phyloP scores from a whole-genome alignment of 2,113 vertebrate genomes.

The Prietella phreatophila region DNA sequence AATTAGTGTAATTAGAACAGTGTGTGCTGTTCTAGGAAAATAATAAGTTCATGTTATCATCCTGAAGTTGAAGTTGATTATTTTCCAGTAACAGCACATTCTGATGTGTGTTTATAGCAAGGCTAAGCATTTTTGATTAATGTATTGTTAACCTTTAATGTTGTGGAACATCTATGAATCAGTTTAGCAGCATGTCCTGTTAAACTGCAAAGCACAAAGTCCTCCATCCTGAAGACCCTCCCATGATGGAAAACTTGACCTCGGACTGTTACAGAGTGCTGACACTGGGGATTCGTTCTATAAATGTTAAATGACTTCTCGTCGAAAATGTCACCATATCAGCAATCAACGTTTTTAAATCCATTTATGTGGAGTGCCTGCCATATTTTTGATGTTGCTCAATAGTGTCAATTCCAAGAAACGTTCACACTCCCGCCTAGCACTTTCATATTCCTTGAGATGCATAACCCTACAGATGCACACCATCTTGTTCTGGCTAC shows the following conservation, averaged over 20 bases:
- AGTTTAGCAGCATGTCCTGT: neutral
- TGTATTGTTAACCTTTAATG: neutral
- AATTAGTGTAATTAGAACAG: neutral
- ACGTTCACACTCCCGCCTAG: neutral
- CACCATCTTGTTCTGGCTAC: neutral
- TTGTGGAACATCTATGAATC: neutral
- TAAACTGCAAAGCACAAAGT: neutral
- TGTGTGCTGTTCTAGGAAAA: neutral
- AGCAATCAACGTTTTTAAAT: neutral
- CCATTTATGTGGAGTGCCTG: neutral
- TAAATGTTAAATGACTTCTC: neutral
- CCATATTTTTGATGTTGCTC: neutral
- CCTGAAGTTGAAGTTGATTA: neutral
- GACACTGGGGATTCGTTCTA: neutral
- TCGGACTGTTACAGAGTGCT: neutral
- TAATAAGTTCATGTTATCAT: neutral
- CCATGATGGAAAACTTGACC: neutral
- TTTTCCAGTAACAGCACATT: neutral
- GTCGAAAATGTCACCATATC: neutral
- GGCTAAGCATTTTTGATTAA: neutral
- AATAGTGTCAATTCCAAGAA: neutral
- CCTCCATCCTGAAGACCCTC: neutral
- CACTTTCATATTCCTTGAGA: neutral
- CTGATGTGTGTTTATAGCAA: neutral
- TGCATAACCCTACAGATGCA: constrained; percentile 13